Base-by-base conservation (phyloP, 1,140 invertebrate species). In the Ganaspis sp. region DNA sequence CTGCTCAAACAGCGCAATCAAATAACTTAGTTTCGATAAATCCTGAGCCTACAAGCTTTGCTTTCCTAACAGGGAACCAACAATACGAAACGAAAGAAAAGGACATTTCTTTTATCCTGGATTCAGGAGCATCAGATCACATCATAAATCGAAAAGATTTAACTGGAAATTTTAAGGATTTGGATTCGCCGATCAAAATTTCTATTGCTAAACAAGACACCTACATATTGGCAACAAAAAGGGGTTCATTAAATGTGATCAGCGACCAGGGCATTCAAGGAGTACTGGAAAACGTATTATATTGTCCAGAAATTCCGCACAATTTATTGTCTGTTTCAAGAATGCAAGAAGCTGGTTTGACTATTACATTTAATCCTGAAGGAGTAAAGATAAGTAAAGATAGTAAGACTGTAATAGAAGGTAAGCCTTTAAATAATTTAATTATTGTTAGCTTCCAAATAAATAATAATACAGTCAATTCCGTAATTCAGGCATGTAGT, bases 11-110 rank as follows among this genome's bases (percentile, higher is more conserved):
- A 3, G 6, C 6, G 29, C 29, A 34, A 6, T 34, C 29, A 34
- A 34, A 6, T 34, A 34, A 34, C 6, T 34, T 34, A 6, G 29
- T 34, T 2, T 34, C 29, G 88, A 81, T 49, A 91, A 23, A 85
- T 89, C 38, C 88, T 73, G 53, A 15, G 17, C 4, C 34, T 69
- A 4, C 69, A 73, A 77, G 42, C 73, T 5, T 38, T 69, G 58
- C 72, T 54, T 8, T 71, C 12, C 17, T 70, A 38, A 11, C 37
- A 6, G 34, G 34, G 3, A 17, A 40, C 15, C 0, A 70, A 17
- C 2, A 40, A 12, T 12, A 19, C 29, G 34, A 34, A 42, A 71
- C 12, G 45, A 78, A 78, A 71, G 75, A 74, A 9, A 40, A 40
- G 4, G 38, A 9, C 74, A 8, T 19, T 4, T 78, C 76, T 74